Percentiles rank a stretch among this genome's conserved stretches.
Conservation (phyloP, 1,140 invertebrate species). For the Ceratina japonica region DNA sequence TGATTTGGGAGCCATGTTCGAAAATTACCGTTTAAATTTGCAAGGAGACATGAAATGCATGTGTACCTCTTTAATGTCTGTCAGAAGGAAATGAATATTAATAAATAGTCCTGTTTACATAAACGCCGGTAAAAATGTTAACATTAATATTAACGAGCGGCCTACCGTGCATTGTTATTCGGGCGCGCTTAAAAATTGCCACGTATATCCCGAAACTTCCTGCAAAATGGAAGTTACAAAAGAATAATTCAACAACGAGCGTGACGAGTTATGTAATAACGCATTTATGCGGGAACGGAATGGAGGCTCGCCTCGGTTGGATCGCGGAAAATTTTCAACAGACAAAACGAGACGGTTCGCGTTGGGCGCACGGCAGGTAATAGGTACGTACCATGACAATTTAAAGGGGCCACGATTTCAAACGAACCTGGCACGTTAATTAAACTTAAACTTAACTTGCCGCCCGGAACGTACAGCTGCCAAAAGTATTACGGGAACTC, state of each 20-base stretch:
- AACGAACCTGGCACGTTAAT: slow-evolving; percentile 75
- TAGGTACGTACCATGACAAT: slow-evolving; percentile 37
- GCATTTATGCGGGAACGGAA: not conserved
- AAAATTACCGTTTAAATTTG: not conserved
- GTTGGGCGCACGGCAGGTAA: slow-evolving; percentile 8
- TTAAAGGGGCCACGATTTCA: slow-evolving; percentile 50
- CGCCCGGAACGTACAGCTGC: slow-evolving; percentile 58
- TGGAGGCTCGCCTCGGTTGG: not conserved
- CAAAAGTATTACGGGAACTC: slow-evolving; percentile 71
- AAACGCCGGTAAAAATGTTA: not conserved
- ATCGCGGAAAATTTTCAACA: slow-evolving; percentile 28
- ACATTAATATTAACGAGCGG: slow-evolving; percentile 2
- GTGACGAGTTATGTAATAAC: slow-evolving; percentile 26
- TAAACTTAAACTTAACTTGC: slow-evolving; percentile 74
- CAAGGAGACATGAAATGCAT: not conserved
- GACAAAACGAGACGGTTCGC: not conserved
- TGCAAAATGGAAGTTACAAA: not conserved
- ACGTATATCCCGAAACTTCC: not conserved
- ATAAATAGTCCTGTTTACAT: slow-evolving; percentile 10
- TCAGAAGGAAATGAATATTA: slow-evolving; percentile 3
- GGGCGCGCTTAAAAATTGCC: not conserved
- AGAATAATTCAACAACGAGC: slow-evolving; percentile 1
- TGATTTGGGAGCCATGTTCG: not conserved
- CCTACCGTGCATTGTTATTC: not conserved
- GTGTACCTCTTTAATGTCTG: not conserved